These are phyloP conservation scores for Andrena marginata DNA, from an alignment of 2,888 invertebrate species.

Conservation along the genomic window DNA sequence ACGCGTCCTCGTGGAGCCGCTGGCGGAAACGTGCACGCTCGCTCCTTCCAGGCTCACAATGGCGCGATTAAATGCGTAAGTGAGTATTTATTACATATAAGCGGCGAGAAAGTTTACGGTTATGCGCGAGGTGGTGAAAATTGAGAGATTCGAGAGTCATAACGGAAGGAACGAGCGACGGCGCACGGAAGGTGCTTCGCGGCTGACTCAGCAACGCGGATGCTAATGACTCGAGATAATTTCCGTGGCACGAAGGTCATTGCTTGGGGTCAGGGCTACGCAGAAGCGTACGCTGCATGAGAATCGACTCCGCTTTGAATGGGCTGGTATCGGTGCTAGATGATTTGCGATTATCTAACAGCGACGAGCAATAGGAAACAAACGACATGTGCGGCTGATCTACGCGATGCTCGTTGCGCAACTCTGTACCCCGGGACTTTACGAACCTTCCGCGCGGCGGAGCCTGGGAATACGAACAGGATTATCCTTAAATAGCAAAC, in stretches of 20 bases:
- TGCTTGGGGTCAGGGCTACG: slow-evolving; percentile 37
- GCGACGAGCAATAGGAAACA: slow-evolving; percentile 4
- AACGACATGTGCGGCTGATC: neutral
- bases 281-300: slow-evolving; percentile 1
- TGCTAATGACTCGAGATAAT: slow-evolving; percentile 64
- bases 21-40: neutral
- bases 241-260: slow-evolving; percentile 49
- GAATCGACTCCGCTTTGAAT: neutral
- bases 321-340: neutral
- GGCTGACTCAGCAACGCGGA: slow-evolving; percentile 44
- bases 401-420: neutral
- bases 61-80: slow-evolving; percentile 21
- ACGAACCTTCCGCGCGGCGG: neutral
- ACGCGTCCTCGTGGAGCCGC: neutral
- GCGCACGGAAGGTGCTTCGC: slow-evolving; percentile 47
- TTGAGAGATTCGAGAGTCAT: slow-evolving; percentile 55
- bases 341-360: slow-evolving; percentile 15
- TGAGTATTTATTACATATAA: slow-evolving; percentile 27
- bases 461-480: neutral
- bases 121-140: slow-evolving; percentile 32
- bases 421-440: neutral
- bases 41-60: neutral
- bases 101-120: slow-evolving; percentile 9
- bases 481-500: neutral
- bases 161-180: slow-evolving; percentile 62